Conservation (phyloP, 2,888 invertebrate genomes). For the Linnaemya vulpina region DNA sequence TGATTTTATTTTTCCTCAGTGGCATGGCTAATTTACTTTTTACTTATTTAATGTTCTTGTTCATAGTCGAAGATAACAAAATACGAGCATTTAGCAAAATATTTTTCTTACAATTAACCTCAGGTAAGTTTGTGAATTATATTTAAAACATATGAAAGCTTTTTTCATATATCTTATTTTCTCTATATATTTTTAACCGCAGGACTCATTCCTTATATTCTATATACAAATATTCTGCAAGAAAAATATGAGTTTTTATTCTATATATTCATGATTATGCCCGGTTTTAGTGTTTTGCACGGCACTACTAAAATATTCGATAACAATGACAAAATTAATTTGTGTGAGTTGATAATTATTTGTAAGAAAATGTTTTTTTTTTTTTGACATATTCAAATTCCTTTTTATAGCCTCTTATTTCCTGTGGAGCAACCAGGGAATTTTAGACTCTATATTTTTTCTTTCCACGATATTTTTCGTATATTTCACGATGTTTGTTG, state of each 20-base stretch:
- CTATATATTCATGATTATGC: conserved; percentile 35
- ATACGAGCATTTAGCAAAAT: conserved; percentile 88
- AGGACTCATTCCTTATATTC: conserved; percentile 75
- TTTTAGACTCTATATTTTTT: conserved; percentile 35
- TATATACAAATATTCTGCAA: conserved; percentile 77
- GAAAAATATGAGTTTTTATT: conserved; percentile 43
- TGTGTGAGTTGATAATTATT: not conserved
- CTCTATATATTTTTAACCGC: not conserved
- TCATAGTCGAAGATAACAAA: conserved; percentile 86
- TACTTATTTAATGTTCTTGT: conserved; percentile 87
- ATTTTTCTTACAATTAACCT: conserved; percentile 83
- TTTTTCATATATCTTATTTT: not conserved
- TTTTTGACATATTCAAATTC: not conserved
- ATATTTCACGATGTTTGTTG: conserved; percentile 17
- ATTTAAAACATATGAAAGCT: not conserved
- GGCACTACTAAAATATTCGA: conserved; percentile 39
- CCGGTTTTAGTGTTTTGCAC: conserved; percentile 44
- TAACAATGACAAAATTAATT: conserved; percentile 19
- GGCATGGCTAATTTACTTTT: conserved; percentile 88
- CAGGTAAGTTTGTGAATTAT: conserved; percentile 68
- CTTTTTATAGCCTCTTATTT: conserved; percentile 27
- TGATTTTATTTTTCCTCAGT: conserved; percentile 86
- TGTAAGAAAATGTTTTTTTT: not conserved
- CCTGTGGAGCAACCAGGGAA: conserved; percentile 30
- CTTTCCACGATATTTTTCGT: not conserved